These are phyloP conservation scores for Hypena proboscidalis DNA, from an alignment of 2,888 invertebrate species.

Conservation along the genomic window DNA sequence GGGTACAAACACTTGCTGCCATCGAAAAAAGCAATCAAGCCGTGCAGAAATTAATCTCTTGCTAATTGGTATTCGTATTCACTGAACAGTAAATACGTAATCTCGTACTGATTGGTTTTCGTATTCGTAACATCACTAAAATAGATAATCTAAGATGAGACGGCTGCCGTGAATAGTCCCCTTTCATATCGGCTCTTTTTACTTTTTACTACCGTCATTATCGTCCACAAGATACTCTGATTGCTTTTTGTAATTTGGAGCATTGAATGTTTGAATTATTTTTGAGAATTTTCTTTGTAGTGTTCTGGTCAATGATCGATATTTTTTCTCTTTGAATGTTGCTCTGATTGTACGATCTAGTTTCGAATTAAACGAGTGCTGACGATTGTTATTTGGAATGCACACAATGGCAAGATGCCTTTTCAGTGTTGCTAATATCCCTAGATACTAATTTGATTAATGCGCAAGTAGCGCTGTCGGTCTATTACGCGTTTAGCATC, in stretches of 20 bases:
- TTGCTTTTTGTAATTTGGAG: constrained; percentile 75
- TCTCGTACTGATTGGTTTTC: no score
- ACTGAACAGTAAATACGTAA: no score
- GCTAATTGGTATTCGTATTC: no score
- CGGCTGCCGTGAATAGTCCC: constrained; percentile 57
- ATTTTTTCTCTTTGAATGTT: constrained; percentile 44
- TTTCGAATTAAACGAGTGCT: constrained; percentile 19
- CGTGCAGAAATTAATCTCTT: no score
- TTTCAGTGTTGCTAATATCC: neutral
- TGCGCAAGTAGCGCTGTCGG: no score
- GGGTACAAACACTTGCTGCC: no score
- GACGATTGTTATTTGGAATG: constrained; percentile 3
- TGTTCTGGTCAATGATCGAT: constrained; percentile 55
- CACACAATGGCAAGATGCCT: neutral
- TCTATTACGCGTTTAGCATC: no score
- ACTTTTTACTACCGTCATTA: constrained; percentile 60
- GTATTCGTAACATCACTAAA: no score
- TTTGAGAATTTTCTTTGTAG: constrained; percentile 66
- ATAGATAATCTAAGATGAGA: constrained; percentile 43
- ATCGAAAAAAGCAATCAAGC: no score
- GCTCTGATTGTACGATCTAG: constrained; percentile 42
- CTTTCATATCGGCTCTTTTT: constrained; percentile 76
- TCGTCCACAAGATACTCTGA: constrained; percentile 71
- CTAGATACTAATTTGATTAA: no score
- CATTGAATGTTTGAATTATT: constrained; percentile 72